Base-by-base conservation (phyloP, 2,888 invertebrate species). In the Hartigia nigra region DNA sequence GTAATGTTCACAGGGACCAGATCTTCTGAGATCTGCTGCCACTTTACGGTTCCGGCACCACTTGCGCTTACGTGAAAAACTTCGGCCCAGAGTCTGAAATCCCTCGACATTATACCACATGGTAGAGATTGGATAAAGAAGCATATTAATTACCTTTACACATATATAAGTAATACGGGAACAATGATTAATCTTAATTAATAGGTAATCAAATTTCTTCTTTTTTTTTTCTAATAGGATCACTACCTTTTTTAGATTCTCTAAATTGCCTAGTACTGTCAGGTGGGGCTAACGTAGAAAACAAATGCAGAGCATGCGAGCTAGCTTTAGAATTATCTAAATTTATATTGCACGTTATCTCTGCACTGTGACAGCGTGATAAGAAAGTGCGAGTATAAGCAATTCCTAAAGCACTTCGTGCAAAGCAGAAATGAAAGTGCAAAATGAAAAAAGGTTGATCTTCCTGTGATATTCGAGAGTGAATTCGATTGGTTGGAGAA, bases 1-100 rank as follows among this genome's bases (percentile, higher is more conserved):
- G 98, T 98, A 93, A 99, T 98, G 94, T 98, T 98, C 87, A 99
- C 98, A 79, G 99, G 99, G 86, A 99, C 99, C 92, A 99, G 95
- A 93, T 99, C 99, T 92, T 98, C 98, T 84, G 98, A 98, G 87
- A 99, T 97, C 93, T 98, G 97, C 94, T 98, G 97, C 98, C 99
- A 99, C 93, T 97, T 98, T 84, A 98, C 97, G 74, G 97, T 97
- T 89, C 98, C 97, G 84, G 96, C 96, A 83, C 97, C 97, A 89
- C 97, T 97, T 77, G 98, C 97, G 87, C 97, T 97, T 90, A 99
- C 98, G 93, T 98, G 98, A 93, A 98, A 99, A 90, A 99, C 98
- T 93, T 99, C 99, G 86, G 98, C 99, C 99, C 99, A 99, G 91
- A 99, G 94, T 94, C 99, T 97, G 94, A 88, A 93, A 82, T 70